A percentile compares a stretch with the other conserved stretches of the same genome.
Conservation (phyloP, 2,113 vertebrate genomes). For the Tupaia chinensis region DNA sequence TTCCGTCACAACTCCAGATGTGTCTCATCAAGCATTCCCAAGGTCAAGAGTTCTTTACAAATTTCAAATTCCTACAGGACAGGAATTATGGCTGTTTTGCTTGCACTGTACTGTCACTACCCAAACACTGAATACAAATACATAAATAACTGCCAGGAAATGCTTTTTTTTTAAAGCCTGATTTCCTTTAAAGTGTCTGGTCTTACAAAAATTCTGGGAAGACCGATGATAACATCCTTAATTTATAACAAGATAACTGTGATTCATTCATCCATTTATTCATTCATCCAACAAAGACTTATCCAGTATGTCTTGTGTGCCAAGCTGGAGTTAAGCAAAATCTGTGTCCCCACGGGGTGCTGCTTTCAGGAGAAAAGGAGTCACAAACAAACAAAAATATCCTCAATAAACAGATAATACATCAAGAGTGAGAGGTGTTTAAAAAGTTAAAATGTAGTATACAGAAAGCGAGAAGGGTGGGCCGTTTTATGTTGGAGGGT, state of each 20-base stretch:
- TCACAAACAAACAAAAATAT: background rate
- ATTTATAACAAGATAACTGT: conserved; percentile 47
- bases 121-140: conserved; percentile 48
- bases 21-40: conserved; percentile 46
- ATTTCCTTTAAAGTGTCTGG: conserved; percentile 58
- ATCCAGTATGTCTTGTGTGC: background rate
- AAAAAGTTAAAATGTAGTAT: background rate
- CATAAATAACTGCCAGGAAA: conserved; percentile 64
- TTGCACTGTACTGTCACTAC: background rate
- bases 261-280: conserved; percentile 18
- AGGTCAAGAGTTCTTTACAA: conserved; percentile 54
- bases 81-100: conserved; percentile 71
- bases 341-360: background rate
- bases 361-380: background rate
- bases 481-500: fast-evolving
- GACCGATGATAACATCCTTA: conserved; percentile 3
- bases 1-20: conserved; percentile 59
- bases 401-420: background rate
- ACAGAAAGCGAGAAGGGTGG: background rate
- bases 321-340: background rate
- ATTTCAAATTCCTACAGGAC: conserved; percentile 68
- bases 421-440: background rate
- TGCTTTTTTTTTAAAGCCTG: background rate
- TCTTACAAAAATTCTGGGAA: conserved; percentile 68
- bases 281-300: background rate